These are phyloP conservation scores for Spinibarbus caldwelli DNA, from an alignment of 2,797 vertebrate species.

Conservation along the genomic window DNA sequence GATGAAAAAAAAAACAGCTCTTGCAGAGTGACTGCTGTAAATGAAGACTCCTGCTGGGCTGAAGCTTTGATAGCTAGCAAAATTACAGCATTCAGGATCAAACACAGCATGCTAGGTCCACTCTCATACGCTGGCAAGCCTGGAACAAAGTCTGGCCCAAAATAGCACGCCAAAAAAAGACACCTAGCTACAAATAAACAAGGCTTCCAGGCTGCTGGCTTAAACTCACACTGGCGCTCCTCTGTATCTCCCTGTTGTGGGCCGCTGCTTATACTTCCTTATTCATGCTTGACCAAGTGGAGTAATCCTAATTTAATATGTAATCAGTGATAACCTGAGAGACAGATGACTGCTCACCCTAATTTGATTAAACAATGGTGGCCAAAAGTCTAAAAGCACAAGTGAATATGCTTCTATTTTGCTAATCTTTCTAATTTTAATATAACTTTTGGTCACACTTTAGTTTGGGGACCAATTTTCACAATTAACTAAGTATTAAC, in stretches of 20 bases:
- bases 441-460: not conserved
- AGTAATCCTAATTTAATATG: constrained; percentile 52
- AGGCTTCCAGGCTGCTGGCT: constrained; percentile 10
- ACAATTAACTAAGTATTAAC: not conserved
- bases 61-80: constrained; percentile 27
- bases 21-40: constrained; percentile 28
- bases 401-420: not conserved
- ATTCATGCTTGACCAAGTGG: constrained; percentile 49
- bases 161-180: constrained; percentile 18
- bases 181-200: constrained; percentile 15
- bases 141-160: constrained; percentile 8
- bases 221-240: not conserved
- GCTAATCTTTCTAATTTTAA: not conserved
- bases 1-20: constrained; percentile 9
- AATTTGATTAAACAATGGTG: constrained; percentile 43
- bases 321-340: constrained; percentile 42
- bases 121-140: not conserved
- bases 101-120: constrained; percentile 9
- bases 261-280: constrained; percentile 35
- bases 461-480: not conserved
- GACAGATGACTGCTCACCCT: not conserved
- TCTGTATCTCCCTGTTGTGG: constrained; percentile 13
- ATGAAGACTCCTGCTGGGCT: constrained; percentile 24
- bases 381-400: not conserved
- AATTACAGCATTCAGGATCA: constrained; percentile 31